These are phyloP conservation scores for Harpegnathos saltator DNA, from an alignment of 1,140 invertebrate species.

Conservation along the genomic window DNA sequence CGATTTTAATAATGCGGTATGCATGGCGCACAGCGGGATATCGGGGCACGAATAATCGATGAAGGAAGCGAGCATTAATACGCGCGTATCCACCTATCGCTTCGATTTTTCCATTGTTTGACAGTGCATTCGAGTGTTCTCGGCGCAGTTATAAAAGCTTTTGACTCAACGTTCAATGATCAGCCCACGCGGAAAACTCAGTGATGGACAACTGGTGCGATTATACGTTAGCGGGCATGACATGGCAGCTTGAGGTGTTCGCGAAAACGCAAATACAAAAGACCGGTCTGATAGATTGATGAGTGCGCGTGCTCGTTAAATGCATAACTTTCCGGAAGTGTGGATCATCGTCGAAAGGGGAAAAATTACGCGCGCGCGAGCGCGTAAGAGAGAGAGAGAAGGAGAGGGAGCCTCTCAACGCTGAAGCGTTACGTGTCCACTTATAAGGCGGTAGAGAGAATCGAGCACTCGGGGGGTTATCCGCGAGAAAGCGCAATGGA, in stretches of 20 bases:
- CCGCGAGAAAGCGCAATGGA: not conserved
- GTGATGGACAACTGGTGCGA: conserved; percentile 50
- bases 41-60: not conserved
- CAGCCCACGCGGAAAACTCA: conserved; percentile 29
- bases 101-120: conserved; percentile 18
- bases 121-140: conserved; percentile 18
- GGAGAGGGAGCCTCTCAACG: conserved; percentile 11
- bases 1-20: conserved; percentile 7
- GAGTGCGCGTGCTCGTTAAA: conserved; percentile 52
- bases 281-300: conserved; percentile 61
- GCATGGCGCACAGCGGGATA: not conserved
- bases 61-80: conserved; percentile 9
- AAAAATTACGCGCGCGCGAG: conserved; percentile 8
- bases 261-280: conserved; percentile 64
- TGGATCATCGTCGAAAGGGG: conserved; percentile 30
- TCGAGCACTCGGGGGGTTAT: conserved; percentile 7
- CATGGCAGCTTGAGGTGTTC: conserved; percentile 52
- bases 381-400: not conserved
- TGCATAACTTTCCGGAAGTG: conserved; percentile 34
- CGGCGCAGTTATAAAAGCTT: not conserved
- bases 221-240: conserved; percentile 53
- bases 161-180: conserved; percentile 26
- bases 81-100: not conserved
- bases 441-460: conserved; percentile 22
- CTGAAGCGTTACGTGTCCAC: conserved; percentile 8